Evolutionary conservation across 2,888 invertebrate species (phyloP).

Genomic region (Steinernema hermaphroditum): DNA sequence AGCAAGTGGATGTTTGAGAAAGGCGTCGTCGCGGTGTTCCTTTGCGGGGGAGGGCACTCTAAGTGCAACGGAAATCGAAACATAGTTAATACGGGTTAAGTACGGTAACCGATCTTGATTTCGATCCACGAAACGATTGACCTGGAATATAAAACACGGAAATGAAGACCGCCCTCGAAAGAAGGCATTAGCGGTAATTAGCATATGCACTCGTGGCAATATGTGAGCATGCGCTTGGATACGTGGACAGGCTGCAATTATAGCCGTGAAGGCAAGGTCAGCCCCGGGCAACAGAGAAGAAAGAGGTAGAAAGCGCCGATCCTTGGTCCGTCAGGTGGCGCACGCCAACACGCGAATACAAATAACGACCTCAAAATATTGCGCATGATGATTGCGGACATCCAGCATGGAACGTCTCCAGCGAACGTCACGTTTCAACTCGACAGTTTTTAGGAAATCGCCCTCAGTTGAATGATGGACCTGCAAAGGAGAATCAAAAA

Average conservation of each 20-base stretch:
- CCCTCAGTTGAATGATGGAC: too few species aligned
- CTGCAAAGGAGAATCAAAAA: not conserved
- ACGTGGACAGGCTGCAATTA: slow-evolving; percentile 29
- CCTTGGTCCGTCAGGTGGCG: slow-evolving; percentile 30
- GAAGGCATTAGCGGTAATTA: slow-evolving; percentile 23
- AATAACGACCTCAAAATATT: slow-evolving; percentile 31
- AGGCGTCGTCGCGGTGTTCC: not conserved
- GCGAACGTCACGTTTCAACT: slow-evolving; percentile 18
- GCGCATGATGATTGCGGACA: slow-evolving; percentile 29
- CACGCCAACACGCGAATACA: slow-evolving; percentile 26
- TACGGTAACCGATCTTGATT: not conserved
- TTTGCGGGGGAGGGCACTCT: not conserved
- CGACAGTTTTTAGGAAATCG: not conserved
- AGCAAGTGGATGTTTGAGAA: not conserved
- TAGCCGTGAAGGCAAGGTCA: slow-evolving; percentile 31
- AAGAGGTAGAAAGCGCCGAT: slow-evolving; percentile 11
- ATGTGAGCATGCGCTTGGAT: slow-evolving; percentile 24
- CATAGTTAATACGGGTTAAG: not conserved
- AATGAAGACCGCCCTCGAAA: slow-evolving; percentile 9
- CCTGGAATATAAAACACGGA: not conserved
- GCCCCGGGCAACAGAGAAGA: slow-evolving; percentile 24
- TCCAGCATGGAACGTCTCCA: slow-evolving; percentile 26
- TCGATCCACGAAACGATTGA: not conserved
- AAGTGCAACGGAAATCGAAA: not conserved
- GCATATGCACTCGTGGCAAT: slow-evolving; percentile 20